Evolutionary conservation across 2,888 invertebrate genomes (phyloP).

Genomic region (Chromoteleia sp.): DNA sequence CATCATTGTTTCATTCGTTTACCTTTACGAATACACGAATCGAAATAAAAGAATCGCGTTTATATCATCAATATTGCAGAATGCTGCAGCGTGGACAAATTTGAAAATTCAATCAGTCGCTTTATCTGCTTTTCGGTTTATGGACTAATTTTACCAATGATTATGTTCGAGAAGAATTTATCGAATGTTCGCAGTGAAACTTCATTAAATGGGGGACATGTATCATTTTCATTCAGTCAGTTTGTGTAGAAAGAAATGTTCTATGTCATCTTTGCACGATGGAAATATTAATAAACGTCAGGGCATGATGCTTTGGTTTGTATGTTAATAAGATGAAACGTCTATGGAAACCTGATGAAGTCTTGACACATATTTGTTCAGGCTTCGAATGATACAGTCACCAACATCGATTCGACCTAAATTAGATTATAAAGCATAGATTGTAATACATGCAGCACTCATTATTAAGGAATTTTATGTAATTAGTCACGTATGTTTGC

Average conservation of each 20-base stretch:
- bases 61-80: conserved; percentile 23
- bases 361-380: conserved; percentile 64
- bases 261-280: conserved; percentile 29
- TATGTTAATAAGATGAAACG: conserved; percentile 61
- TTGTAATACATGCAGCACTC: conserved; percentile 17
- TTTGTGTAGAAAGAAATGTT: conserved; percentile 4
- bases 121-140: not conserved
- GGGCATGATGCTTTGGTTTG: conserved; percentile 21
- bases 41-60: conserved; percentile 44
- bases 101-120: not conserved
- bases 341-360: conserved; percentile 64
- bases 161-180: not conserved
- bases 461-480: conserved; percentile 4
- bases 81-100: conserved; percentile 20
- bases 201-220: not conserved
- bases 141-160: conserved; percentile 2
- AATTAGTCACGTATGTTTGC: not conserved
- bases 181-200: not conserved
- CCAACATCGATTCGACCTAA: conserved; percentile 56
- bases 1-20: conserved; percentile 56
- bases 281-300: conserved; percentile 51
- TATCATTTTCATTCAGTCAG: not conserved
- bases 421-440: conserved; percentile 44
- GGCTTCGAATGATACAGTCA: conserved; percentile 57
- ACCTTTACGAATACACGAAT: conserved; percentile 35